Evolutionary conservation across 2,888 invertebrate species (phyloP), one percentile per base, ranked within the genome.

Genomic region (Galerucella calmariensis): DNA sequence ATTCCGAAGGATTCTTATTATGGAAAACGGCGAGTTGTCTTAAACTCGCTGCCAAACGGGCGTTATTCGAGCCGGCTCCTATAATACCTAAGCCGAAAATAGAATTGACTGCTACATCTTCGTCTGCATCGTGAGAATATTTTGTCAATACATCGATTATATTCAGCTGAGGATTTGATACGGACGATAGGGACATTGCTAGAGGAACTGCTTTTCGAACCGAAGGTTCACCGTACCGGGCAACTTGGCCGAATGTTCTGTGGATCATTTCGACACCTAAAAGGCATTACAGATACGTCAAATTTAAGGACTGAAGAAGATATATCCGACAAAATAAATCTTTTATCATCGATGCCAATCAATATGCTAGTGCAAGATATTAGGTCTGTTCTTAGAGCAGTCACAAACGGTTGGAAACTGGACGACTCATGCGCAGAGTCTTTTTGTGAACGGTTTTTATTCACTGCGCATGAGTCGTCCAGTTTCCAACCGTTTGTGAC

Each of bases 101-200:
- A 67, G 99, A 96, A 88, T 98, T 99, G 86, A 97, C 96, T 0
- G 99, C 97, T 65, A 99, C 98, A 86, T 99, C 98, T 67, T 96
- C 93, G 87, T 99, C 99, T 14, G 95, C 92, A 89, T 99, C 99
- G 89, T 99, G 99, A 1, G 98, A 98, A 88, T 97, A 99, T 89
- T 99, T 99, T 87, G 97, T 97, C 73, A 99, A 90, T 0, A 98
- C 97, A 86, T 99, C 99, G 74, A 99, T 91, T 79, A 98, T 96
- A 79, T 95, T 93, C 71, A 99, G 89, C 87, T 98, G 96, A 24
- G 95, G 99, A 89, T 99, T 98, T n/a, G 98, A 98, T 16, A 97
- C 93, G 3, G 98, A 98, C 79, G 97, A 94, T 56, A 99, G 90
- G 14, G 97, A 98, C 79, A 99, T 91, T 0, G 99, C 98, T 14